Evolutionary conservation across 1,140 invertebrate genomes (phyloP), one percentile per base, ranked within the genome.

Genomic region (Drosophila sechellia): DNA sequence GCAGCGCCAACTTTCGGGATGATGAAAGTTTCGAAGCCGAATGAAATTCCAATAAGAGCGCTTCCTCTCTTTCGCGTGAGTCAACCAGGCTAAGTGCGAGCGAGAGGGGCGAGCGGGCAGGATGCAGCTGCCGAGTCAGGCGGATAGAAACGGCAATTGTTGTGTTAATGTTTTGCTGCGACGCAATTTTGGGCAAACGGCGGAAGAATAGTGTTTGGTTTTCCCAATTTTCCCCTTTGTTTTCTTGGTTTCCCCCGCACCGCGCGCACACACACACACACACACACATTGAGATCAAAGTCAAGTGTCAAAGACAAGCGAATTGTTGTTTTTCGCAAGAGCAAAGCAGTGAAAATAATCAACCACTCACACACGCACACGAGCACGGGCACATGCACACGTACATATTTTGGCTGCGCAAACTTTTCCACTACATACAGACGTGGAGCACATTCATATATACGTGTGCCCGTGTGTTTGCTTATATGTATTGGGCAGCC

Each of bases 271-370:
- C 39, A 17, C 17, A 63, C 17, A 63, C 56, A 49, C 55, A 45
- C 34, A 8, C 27, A 58, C 75, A 71, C 69, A 22, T 22, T 22
- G 2, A 31, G 31, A 84, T 87, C 83, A 89, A 87, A 87, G 83
- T 87, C 83, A 87, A 87, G 83, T 89, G 72, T 84, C 84, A 87
- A 87, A 87, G 83, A 73, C 76, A 59, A 65, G 17, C 80, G 64
- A 81, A 75, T 66, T 42, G 71, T 56, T 79, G 60, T 34, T 46
- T 42, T 65, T 70, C 45, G 42, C 60, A 78, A 54, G 64, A 74
- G 66, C 60, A 58, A 61, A 76, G 61, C 60, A 83, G 52, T 50
- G 43, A 69, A 77, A 79, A 73, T 64, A 71, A 78, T 75, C 64
- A 70, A 64, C 54, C 63, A 69, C 58, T 54, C 70, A 54, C 57